Percentiles rank a stretch among this genome's conserved stretches.
Conservation (phyloP, 2,113 vertebrate species). For the Tapirus terrestris region DNA sequence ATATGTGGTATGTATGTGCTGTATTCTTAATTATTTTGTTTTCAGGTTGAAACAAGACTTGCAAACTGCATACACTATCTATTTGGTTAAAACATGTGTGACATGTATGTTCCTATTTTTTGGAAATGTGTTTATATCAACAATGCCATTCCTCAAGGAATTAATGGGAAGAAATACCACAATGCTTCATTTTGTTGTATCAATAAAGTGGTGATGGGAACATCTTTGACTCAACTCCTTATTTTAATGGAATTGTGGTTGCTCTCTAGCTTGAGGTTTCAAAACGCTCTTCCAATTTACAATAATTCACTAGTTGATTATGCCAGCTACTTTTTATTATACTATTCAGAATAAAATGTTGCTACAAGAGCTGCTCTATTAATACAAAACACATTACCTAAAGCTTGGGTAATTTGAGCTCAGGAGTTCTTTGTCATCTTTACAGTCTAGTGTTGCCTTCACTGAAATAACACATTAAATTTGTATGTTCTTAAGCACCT, state of each 20-base stretch:
- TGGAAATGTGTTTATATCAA: background rate
- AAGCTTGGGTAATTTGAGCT: constrained; percentile 77
- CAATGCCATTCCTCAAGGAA: constrained; percentile 72
- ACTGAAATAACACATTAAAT: constrained; percentile 82
- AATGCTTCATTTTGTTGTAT: constrained; percentile 80
- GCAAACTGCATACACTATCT: background rate
- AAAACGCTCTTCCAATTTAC: constrained; percentile 82
- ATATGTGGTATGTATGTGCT: background rate
- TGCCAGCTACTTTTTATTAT: constrained; percentile 83
- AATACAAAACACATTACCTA: constrained; percentile 81
- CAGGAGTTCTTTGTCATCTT: constrained; percentile 82
- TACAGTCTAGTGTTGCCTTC: constrained; percentile 71
- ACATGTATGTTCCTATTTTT: constrained; percentile 49
- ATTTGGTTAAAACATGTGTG: background rate
- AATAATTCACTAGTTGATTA: constrained; percentile 84
- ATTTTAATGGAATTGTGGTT: constrained; percentile 82
- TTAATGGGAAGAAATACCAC: constrained; percentile 64
- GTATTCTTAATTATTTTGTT: background rate
- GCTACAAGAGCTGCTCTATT: constrained; percentile 75
- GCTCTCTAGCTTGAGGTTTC: constrained; percentile 79
- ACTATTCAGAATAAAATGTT: constrained; percentile 84
- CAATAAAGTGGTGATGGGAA: constrained; percentile 62
- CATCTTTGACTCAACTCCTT: constrained; percentile 79
- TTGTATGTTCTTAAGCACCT: constrained; percentile 81
- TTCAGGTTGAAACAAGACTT: background rate